Base-by-base conservation (phyloP, 2,888 invertebrate species). In the Sinotaia quadrata region DNA sequence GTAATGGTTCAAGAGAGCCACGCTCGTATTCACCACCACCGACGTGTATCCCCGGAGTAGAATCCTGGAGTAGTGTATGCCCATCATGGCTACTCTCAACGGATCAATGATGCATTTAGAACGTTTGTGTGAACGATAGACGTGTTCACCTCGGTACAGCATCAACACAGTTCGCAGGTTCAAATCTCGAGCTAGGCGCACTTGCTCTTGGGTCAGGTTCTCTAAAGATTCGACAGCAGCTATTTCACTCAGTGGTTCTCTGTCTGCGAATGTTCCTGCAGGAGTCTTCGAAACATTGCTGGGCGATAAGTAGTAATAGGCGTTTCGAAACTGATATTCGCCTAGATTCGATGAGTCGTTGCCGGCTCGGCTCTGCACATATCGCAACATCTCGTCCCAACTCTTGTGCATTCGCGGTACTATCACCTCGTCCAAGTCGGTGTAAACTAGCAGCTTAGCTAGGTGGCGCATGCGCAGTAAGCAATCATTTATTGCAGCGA, bases 11-110 rank as follows among this genome's bases (percentile, higher is more conserved):
- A 29, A 56, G 15, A 24, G 24, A 27, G 29, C 29, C 29, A 56
- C 31, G 27, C 12, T 33, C 56, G 56, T 7, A n/a, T 24, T 33
- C 56, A 56, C 29, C 5, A 29, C 56, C 27, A 21, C 12, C 2
- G 27, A 15, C 33, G 2, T 33, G 59, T 69, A 65, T 59, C 69
- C 21, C 41, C 41, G 8, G 41, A 41, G 10, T 18, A 41, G 41
- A 15, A 12, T 12, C 18, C 18, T 10, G 41, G 41, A 15, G 18
- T 18, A 41, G 41, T 41, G 41, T 41, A 41, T 41, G 41, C 41
- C 41, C 41, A 12, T 10, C 41, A 41, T 41, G 8, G 41, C 18
- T 18, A 41, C 41, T 18, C 41, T 41, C 10, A 41, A 15, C 10
- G 41, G 41, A 15, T 41, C 41, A 12, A 41, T 41, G 8, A 41